Percentiles rank a stretch among this genome's conserved stretches.
Evolutionary conservation across 2,888 invertebrate genomes (phyloP).

Genomic region (Drosophila suboccidentalis): DNA sequence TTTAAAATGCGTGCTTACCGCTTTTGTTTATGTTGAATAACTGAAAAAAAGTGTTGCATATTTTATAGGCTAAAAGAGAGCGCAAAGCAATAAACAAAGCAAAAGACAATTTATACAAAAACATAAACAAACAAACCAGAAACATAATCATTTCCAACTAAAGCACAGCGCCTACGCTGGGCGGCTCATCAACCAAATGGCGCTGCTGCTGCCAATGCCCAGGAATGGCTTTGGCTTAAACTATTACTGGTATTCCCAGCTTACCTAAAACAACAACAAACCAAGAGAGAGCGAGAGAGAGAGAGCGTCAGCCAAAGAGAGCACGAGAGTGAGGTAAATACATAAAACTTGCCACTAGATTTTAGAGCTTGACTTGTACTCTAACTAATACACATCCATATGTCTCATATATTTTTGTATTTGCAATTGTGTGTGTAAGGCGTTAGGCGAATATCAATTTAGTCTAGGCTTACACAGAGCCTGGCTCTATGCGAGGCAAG

Average conservation of each 20-base stretch:
- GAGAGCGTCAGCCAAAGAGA: slow-evolving; percentile 18
- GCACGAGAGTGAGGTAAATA: slow-evolving; percentile 38
- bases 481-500: not conserved
- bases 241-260: slow-evolving; percentile 57
- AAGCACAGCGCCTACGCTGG: slow-evolving; percentile 31
- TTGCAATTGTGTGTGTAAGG: not conserved
- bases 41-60: slow-evolving; percentile 50
- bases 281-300: slow-evolving; percentile 10
- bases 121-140: slow-evolving; percentile 12
- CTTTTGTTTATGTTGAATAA: slow-evolving; percentile 29
- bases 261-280: slow-evolving; percentile 45
- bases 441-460: not conserved
- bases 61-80: slow-evolving; percentile 37
- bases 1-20: slow-evolving; percentile 20
- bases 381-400: not conserved
- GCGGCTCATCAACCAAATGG: slow-evolving; percentile 57
- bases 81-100: slow-evolving; percentile 22
- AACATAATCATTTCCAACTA: slow-evolving; percentile 10
- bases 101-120: slow-evolving; percentile 25
- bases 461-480: not conserved
- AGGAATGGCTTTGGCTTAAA: slow-evolving; percentile 63
- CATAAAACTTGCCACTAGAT: not conserved
- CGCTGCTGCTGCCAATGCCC: slow-evolving; percentile 66
- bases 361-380: slow-evolving; percentile 12
- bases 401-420: not conserved